phyloP scores from a whole-genome alignment of 2,888 invertebrate genomes.

The Drosophila fungiperda region DNA sequence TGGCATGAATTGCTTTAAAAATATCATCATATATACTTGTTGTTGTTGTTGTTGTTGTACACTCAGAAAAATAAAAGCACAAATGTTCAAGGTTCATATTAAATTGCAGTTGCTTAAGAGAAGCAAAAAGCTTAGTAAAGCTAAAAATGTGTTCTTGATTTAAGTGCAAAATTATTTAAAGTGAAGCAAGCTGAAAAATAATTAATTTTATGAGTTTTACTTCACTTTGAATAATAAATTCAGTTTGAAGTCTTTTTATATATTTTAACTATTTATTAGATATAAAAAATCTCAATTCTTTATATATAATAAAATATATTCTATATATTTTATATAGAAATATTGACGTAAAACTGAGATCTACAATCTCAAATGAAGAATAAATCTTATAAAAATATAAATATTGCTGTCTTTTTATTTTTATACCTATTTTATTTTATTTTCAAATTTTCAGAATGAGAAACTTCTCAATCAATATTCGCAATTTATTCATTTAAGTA shows the following conservation, averaged over 20 bases:
- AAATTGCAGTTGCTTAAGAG: neutral
- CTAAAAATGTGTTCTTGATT: neutral
- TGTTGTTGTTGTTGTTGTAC: conserved; percentile 19
- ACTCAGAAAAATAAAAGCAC: neutral
- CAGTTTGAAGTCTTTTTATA: neutral
- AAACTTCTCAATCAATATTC: neutral
- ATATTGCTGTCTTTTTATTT: too few species aligned
- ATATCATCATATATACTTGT: conserved; percentile 56
- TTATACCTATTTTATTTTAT: neutral
- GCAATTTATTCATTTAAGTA: neutral
- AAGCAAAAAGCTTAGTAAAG: neutral
- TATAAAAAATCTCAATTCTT: neutral
- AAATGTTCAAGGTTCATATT: neutral
- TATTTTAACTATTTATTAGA: neutral
- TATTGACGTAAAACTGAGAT: neutral
- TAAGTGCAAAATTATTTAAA: neutral
- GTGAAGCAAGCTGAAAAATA: neutral
- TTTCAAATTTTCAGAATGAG: neutral
- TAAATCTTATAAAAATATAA: too few species aligned
- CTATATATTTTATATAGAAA: neutral
- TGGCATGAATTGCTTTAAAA: conserved; percentile 68
- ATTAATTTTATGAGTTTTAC: neutral
- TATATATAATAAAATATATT: neutral
- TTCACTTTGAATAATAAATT: neutral
- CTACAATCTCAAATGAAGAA: neutral